phyloP scores from a whole-genome alignment of 2,113 vertebrate genomes.

The Podarcis muralis region DNA sequence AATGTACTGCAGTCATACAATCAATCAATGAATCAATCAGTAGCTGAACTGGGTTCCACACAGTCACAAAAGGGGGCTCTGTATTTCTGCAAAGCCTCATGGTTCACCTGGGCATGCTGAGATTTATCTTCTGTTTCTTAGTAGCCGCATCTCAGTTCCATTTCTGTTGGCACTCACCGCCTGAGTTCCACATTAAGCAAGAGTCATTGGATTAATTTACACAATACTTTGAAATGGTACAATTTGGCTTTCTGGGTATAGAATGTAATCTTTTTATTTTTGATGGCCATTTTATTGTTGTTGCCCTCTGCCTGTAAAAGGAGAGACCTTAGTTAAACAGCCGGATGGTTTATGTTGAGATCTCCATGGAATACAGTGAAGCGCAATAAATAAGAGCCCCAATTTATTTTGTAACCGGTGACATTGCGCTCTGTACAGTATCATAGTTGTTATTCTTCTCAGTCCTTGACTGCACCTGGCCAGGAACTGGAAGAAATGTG shows the following conservation, averaged over 20 bases:
- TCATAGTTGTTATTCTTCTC: neutral
- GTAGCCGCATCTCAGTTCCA: neutral
- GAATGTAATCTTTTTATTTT: neutral
- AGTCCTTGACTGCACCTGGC: neutral
- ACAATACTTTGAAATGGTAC: neutral
- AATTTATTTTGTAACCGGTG: neutral
- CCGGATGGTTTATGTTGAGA: slow-evolving; percentile 6
- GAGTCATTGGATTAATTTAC: neutral
- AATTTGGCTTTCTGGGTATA: neutral
- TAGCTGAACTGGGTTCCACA: too few relatives aligned
- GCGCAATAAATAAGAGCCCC: neutral
- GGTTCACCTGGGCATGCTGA: neutral
- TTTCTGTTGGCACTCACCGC: neutral
- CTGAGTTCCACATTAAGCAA: neutral
- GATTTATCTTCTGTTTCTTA: neutral
- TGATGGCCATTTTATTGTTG: neutral
- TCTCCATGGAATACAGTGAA: neutral
- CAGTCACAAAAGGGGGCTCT: neutral
- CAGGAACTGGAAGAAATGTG: neutral
- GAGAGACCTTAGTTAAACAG: neutral
- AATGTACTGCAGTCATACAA: too few relatives aligned
- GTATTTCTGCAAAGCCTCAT: neutral
- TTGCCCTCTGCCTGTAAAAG: neutral
- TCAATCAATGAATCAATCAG: too few relatives aligned
- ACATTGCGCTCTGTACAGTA: neutral